These are phyloP conservation scores for Cricetomys ansorgei DNA, from an alignment of 2,113 vertebrate species.

Conservation along the genomic window DNA sequence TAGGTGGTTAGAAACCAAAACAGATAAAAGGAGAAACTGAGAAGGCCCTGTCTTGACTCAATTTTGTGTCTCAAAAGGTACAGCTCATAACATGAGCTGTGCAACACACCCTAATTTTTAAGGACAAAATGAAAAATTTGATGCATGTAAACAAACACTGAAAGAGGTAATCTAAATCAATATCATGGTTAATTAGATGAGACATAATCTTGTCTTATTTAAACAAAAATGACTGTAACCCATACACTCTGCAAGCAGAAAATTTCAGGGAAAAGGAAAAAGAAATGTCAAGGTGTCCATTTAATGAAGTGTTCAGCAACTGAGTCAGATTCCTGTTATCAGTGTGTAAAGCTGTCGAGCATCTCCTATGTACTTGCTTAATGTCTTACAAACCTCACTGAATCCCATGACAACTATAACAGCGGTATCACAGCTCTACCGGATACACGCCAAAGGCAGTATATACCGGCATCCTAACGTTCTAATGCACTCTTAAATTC, in stretches of 20 bases:
- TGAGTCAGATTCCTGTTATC: not conserved
- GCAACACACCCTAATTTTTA: not conserved
- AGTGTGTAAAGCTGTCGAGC: not conserved
- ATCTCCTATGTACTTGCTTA: not conserved
- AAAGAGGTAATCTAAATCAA: slow-evolving; percentile 8
- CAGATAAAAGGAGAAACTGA: not conserved
- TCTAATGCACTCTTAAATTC: not conserved
- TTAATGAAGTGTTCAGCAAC: not conserved
- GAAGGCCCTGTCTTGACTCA: not conserved
- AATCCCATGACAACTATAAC: not conserved
- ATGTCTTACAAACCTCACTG: not conserved
- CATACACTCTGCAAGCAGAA: not conserved
- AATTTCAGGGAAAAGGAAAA: not conserved
- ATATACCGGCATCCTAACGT: not conserved
- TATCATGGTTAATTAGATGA: not conserved
- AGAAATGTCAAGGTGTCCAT: not conserved
- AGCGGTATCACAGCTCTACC: not conserved
- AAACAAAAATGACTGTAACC: not conserved
- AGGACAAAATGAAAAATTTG: not conserved
- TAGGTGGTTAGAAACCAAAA: not conserved
- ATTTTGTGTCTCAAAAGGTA: not conserved
- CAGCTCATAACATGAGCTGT: not conserved
- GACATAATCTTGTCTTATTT: slow-evolving; percentile 5
- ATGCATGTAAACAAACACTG: not conserved
- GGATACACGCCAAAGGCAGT: not conserved